phyloP scores from a whole-genome alignment of 1,140 invertebrate genomes.

The Stratiolaelaps scimitus region DNA sequence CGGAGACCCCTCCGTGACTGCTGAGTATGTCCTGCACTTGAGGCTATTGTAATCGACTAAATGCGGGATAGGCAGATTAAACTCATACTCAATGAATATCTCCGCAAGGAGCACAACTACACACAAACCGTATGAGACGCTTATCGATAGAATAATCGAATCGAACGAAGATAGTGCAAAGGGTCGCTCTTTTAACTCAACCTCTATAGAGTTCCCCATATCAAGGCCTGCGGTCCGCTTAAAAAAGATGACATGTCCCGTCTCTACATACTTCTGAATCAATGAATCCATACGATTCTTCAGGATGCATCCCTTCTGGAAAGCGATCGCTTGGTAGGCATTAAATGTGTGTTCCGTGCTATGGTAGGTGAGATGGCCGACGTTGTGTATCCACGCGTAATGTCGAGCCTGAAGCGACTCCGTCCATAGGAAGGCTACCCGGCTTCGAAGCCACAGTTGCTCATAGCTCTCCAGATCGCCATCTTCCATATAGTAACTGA shows the following conservation, averaged over 20 bases:
- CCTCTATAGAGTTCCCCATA: not conserved
- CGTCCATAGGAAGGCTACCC: not conserved
- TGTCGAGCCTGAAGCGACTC: not conserved
- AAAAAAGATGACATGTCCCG: not conserved
- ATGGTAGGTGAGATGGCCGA: not conserved
- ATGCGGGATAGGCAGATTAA: not conserved
- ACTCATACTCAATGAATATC: not conserved
- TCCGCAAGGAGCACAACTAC: not conserved
- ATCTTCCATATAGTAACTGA: not conserved
- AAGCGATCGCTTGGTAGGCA: not conserved
- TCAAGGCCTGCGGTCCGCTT: not conserved
- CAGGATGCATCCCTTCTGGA: slow-evolving; percentile 1
- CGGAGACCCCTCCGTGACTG: too few relatives aligned
- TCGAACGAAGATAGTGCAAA: not conserved
- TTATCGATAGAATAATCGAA: not conserved
- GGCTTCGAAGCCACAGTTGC: not conserved
- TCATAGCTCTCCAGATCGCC: not conserved
- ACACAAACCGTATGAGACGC: not conserved
- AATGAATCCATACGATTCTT: not conserved
- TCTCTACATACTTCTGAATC: not conserved
- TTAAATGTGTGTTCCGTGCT: not conserved
- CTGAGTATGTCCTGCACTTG: too few relatives aligned
- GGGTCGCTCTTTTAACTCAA: not conserved
- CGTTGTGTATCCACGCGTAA: not conserved
- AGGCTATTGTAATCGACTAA: too few relatives aligned